phyloP scores from a whole-genome alignment of 2,113 vertebrate genomes.

The Orycteropus afer region DNA sequence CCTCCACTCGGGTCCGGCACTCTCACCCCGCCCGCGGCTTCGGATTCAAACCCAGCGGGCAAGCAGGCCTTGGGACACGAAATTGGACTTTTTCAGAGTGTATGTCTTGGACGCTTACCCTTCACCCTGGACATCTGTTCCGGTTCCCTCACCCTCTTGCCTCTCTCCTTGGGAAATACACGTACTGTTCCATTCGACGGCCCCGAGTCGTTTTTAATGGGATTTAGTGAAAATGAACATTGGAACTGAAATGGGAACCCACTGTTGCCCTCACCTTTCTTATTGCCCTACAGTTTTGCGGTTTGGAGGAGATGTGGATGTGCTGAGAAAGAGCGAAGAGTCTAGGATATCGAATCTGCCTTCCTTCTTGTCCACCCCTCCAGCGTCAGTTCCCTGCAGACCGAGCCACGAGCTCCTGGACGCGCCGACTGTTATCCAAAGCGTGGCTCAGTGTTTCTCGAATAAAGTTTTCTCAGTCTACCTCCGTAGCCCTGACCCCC shows the following conservation, averaged over 20 bases:
- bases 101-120: not conserved
- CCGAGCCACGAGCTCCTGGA: not conserved
- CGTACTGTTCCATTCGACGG: not conserved
- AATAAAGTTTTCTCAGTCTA: too few relatives aligned
- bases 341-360: not conserved
- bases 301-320: not conserved
- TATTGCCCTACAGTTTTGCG: not conserved
- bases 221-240: not conserved
- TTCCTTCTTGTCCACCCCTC: not conserved
- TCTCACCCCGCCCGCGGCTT: not conserved
- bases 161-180: not conserved
- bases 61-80: not conserved
- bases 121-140: not conserved
- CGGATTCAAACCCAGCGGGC: not conserved
- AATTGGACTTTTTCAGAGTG: not conserved
- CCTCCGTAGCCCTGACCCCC: not conserved
- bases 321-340: not conserved
- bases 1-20: not conserved
- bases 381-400: not conserved
- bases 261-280: not conserved
- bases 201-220: not conserved
- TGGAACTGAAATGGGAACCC: not conserved
- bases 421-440: not conserved
- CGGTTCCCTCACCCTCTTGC: not conserved
- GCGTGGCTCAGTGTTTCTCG: not conserved